Evolutionary conservation across 1,140 invertebrate species (phyloP), one percentile per base, ranked within the genome.

Genomic region (Saccostrea cuccullata): DNA sequence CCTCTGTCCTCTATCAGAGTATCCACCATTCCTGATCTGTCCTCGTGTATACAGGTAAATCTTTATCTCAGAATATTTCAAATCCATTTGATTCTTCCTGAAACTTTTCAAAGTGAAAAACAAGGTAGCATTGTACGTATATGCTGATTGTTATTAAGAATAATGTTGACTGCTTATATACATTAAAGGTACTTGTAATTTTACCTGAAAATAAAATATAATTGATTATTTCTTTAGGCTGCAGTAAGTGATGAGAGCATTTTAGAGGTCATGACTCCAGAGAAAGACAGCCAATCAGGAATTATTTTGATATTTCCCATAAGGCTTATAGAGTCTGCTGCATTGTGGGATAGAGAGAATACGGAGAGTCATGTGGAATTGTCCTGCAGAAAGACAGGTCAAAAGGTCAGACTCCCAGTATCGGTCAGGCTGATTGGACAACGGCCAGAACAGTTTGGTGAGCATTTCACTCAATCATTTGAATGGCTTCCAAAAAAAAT

Each of bases 371-470:
- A 56, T 73, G 90, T 95, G 8, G 92, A 93, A 82, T 23, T 94
- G 47, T 89, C 86, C 70, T 91, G 92, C 86, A 73, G 73, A 17
- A 90, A 91, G 20, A 94, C 93, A 30, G 93, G 93, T 67, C 94
- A 95, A 85, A 91, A 90, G 87, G 91, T 93, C 36, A 92, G 90
- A 55, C 73, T 95, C 9, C 92, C 93, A n/a, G 91, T 94, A 15
- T 90, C 85, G 12, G 90, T 94, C 17, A 93, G 93, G 73, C 90
- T 94, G 86, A 91, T 94, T 88, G 94, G 93, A 83, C 91, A 92
- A 55, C 93, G 92, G 73, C 92, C 92, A 30, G 91, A 92, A 64
- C 60, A 87, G 36, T 56, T 90, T 84, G 88, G 93, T 93, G 91
- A 90, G 91, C 89, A 85, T 56, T 70, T 15, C 12, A 64, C 47